A percentile compares a stretch with the other conserved stretches of the same genome.
These are phyloP conservation scores for Pseudomyrmex sp. DNA, from an alignment of 1,140 invertebrate genomes.

Conservation along the genomic window DNA sequence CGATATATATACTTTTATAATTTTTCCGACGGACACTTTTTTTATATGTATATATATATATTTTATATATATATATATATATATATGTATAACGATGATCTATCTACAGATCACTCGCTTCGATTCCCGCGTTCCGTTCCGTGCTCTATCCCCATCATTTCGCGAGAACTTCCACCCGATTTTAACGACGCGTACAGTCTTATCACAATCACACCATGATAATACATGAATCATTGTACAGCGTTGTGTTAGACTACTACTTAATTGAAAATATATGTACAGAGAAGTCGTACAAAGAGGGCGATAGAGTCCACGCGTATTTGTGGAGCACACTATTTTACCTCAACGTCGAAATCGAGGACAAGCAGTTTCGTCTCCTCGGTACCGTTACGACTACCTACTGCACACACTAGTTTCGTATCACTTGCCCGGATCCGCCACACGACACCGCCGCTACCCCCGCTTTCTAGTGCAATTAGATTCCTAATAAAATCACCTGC, in stretches of 20 bases:
- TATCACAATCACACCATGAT: conserved; percentile 84
- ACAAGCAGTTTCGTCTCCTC: conserved; percentile 99
- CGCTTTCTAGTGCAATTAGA: conserved; percentile 96
- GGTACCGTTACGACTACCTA: conserved; percentile 98
- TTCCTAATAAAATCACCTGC: conserved; percentile 97
- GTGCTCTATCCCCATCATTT: not conserved
- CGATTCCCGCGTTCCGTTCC: conserved; percentile 1
- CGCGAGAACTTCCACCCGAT: conserved; percentile 21
- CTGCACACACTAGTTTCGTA: conserved; percentile 98
- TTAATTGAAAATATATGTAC: conserved; percentile 84
- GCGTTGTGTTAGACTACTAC: conserved; percentile 81
- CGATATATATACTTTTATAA: conserved; percentile 62
- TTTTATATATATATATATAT: no score
- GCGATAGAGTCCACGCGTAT: conserved; percentile 50
- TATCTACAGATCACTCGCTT: conserved; percentile 65
- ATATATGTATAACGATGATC: conserved; percentile 30
- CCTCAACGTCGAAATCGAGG: conserved; percentile 97
- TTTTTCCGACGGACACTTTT: conserved; percentile 57
- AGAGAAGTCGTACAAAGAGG: conserved; percentile 75
- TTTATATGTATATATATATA: no score
- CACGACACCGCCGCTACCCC: conserved; percentile 99
- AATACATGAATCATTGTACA: conserved; percentile 82
- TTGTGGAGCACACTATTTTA: conserved; percentile 78
- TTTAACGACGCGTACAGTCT: conserved; percentile 77
- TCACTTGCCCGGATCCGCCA: conserved; percentile 98